phyloP scores from a whole-genome alignment of 2,888 invertebrate species.

The Cerastis leucographa region DNA sequence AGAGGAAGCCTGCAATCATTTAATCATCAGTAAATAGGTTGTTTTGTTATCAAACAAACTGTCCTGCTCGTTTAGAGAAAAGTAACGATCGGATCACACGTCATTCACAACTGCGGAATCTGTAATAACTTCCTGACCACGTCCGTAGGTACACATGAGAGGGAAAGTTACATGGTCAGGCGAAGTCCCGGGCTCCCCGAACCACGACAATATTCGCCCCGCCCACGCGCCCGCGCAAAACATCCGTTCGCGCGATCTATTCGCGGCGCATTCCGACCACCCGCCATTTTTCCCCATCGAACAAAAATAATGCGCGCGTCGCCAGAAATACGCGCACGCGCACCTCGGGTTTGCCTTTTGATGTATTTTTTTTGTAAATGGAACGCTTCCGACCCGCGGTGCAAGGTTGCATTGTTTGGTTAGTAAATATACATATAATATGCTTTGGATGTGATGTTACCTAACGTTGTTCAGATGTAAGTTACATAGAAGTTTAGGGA shows the following conservation, averaged over 20 bases:
- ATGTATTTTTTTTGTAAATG: slow-evolving; percentile 69
- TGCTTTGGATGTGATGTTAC: neutral
- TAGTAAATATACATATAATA: neutral
- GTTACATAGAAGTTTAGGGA: slow-evolving; percentile 2
- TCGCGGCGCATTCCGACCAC: slow-evolving; percentile 84
- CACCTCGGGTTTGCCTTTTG: slow-evolving; percentile 65
- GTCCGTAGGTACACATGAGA: neutral
- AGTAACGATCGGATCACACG: slow-evolving; percentile 13
- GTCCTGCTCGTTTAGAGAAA: slow-evolving; percentile 1
- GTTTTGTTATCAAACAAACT: neutral
- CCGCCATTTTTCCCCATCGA: slow-evolving; percentile 83
- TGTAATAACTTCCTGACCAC: slow-evolving; percentile 19
- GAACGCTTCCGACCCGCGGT: slow-evolving; percentile 66
- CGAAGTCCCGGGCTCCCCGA: slow-evolving; percentile 52
- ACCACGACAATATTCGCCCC: slow-evolving; percentile 65
- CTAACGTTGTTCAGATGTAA: neutral
- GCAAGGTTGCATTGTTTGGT: slow-evolving; percentile 69
- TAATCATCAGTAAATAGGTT: neutral
- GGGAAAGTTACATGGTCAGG: slow-evolving; percentile 11
- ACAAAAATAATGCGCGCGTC: slow-evolving; percentile 84
- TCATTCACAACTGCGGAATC: slow-evolving; percentile 16
- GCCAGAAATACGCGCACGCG: slow-evolving; percentile 83
- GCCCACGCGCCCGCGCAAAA: slow-evolving; percentile 82
- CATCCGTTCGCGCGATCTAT: slow-evolving; percentile 86
- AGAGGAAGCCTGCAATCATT: slow-evolving; percentile 3